Conservation (phyloP, 1,140 invertebrate genomes). For the Eupeodes corollae region DNA sequence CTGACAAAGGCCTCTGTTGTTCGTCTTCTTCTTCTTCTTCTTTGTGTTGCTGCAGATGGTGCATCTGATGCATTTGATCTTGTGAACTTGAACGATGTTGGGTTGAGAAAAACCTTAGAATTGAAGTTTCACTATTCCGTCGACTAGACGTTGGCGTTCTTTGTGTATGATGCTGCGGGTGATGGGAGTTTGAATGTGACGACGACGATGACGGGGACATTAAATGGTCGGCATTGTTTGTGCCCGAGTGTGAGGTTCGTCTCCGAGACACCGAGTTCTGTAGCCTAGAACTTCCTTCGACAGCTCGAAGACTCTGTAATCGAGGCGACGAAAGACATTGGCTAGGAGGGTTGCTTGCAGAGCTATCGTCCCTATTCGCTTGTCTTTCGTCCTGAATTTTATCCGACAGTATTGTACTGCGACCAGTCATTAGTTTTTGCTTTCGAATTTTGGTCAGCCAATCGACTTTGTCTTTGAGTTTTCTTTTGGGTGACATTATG, state of each 20-base stretch:
- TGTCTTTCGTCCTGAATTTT: constrained; percentile 22
- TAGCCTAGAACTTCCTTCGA: constrained; percentile 23
- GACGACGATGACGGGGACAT: constrained; percentile 3
- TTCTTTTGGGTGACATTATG: constrained; percentile 55
- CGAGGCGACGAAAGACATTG: constrained; percentile 17
- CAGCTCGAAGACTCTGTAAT: constrained; percentile 23
- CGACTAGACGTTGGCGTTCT: constrained; percentile 29
- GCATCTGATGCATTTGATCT: too few relatives aligned
- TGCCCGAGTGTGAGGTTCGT: constrained; percentile 19
- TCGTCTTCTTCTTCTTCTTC: too few relatives aligned
- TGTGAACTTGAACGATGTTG: not conserved
- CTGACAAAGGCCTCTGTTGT: too few relatives aligned
- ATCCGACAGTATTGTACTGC: constrained; percentile 17
- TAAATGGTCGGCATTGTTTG: not conserved
- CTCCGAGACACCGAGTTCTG: constrained; percentile 17
- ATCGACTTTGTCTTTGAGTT: constrained; percentile 48
- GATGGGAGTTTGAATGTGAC: not conserved
- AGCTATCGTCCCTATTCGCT: not conserved
- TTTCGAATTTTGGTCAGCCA: constrained; percentile 60
- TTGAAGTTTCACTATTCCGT: constrained; percentile 32
- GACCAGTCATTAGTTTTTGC: constrained; percentile 39
- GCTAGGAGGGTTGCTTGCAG: not conserved
- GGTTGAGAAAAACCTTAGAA: constrained; percentile 28
- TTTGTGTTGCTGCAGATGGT: too few relatives aligned
- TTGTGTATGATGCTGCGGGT: not conserved